Evolutionary conservation across 2,888 invertebrate genomes (phyloP), one percentile per base, ranked within the genome.

Genomic region (Mechanitis mazaeus): DNA sequence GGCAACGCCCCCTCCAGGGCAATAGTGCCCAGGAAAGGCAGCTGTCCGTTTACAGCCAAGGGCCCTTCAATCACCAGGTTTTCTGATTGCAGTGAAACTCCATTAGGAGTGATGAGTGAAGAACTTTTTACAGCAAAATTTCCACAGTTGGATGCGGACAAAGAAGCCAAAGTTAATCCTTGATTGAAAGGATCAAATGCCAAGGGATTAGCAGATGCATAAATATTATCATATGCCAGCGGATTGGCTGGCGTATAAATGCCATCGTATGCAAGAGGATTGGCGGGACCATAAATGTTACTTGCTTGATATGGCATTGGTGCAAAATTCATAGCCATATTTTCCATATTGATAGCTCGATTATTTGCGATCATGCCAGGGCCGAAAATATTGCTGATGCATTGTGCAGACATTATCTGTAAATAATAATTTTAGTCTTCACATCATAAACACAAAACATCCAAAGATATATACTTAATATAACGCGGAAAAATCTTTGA

Each of bases 1-100:
- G 75, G 71, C 7, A 79, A 58, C 3, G 65, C 60, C 0, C 78
- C 78, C 56, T 76, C 75, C 3, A 78, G 63, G 35, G 74, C 73
- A 3, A 78, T 78, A 4, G 80, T 75, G 3, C 76, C 75, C 4
- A 78, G 33, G 72, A 78, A 79, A 1, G 69, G 69, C 7, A 66
- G 46, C 11, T 38, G 53, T n/a, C 69, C 68, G 12, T 63, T 63
- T 9, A 63, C 60, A 31, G 67, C 58, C 0, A 67, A 60, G 9
- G 60, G 45, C 33, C 67, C 67, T 56, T 64, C 67, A n/a, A 67
- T 66, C 3, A 78, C 69, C 5, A 72, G 62, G 53, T 76, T 75
- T 47, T 80, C 80, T n/a, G 78, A 75, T 0, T 72, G 59, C 0
- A 79, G 68, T 3, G 69, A 66, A 3, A 81, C 67, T 2, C 72